These are phyloP conservation scores for Kryphioiulus occultus DNA, from an alignment of 2,888 invertebrate species.

Conservation along the genomic window DNA sequence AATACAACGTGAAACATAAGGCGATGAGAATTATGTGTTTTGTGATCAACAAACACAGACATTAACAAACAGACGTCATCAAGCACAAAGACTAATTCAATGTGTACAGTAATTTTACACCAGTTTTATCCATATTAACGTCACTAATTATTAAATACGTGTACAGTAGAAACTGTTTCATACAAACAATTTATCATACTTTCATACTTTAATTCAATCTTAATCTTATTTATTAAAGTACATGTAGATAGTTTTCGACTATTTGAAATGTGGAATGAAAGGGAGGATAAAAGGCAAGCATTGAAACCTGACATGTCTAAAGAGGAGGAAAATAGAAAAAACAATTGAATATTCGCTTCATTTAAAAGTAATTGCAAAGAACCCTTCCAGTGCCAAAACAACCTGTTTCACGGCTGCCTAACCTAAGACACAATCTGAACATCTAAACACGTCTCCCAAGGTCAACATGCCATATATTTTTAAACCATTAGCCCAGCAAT, in stretches of 20 bases:
- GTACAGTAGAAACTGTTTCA: not conserved
- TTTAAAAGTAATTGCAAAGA: conserved; percentile 17
- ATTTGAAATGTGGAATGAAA: not conserved
- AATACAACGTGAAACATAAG: not conserved
- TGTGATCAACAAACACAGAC: not conserved
- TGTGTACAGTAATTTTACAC: no score
- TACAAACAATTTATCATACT: not conserved
- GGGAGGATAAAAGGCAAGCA: not conserved
- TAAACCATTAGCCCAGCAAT: not conserved
- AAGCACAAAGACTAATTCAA: no score
- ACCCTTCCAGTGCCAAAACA: conserved; percentile 13
- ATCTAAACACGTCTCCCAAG: conserved; percentile 28
- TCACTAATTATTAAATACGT: no score
- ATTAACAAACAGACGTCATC: no score
- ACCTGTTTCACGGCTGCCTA: conserved; percentile 15
- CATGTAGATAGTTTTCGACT: no score
- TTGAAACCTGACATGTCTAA: not conserved
- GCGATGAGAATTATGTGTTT: not conserved
- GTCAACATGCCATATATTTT: not conserved
- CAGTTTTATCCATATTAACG: no score
- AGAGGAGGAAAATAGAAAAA: conserved; percentile 41
- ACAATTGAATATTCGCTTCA: conserved; percentile 42
- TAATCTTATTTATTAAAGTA: no score
- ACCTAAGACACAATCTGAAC: conserved; percentile 28
- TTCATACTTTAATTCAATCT: not conserved